phyloP scores from a whole-genome alignment of 2,797 vertebrate genomes.

The Lutjanus argentimaculatus region DNA sequence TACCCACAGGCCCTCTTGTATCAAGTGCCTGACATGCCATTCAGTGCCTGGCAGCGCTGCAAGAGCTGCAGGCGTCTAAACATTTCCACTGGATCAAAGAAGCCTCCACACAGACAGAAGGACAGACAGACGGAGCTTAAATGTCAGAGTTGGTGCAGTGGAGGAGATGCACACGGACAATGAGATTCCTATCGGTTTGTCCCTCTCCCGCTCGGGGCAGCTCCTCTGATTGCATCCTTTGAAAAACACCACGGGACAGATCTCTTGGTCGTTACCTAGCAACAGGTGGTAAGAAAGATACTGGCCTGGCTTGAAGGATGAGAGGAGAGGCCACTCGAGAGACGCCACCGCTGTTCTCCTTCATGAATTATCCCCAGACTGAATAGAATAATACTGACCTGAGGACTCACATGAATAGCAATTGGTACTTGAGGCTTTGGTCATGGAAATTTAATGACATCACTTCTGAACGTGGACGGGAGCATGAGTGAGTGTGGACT shows the following conservation, averaged over 20 bases:
- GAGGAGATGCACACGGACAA: conserved; percentile 53
- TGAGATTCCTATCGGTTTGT: conserved; percentile 65
- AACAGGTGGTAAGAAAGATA: conserved; percentile 76
- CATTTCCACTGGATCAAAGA: conserved; percentile 50
- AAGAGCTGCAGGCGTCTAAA: conserved; percentile 45
- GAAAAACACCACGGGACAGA: conserved; percentile 46
- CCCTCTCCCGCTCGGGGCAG: conserved; percentile 59
- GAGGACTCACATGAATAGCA: conserved; percentile 71
- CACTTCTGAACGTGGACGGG: conserved; percentile 36
- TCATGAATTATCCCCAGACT: conserved; percentile 67
- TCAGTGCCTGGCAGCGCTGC: conserved; percentile 41
- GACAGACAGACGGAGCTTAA: conserved; percentile 23
- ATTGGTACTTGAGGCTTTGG: conserved; percentile 67
- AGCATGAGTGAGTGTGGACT: conserved; percentile 27
- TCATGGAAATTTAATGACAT: conserved; percentile 74
- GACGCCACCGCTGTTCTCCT: conserved; percentile 50
- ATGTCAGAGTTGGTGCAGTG: conserved; percentile 49
- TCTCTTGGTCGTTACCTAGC: conserved; percentile 77
- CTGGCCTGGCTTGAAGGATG: conserved; percentile 51
- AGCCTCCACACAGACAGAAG: conserved; percentile 17
- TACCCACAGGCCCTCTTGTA: conserved; percentile 56
- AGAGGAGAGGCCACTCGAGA: conserved; percentile 61
- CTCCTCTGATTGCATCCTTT: conserved; percentile 56
- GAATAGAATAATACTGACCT: conserved; percentile 56
- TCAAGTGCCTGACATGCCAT: conserved; percentile 64